A percentile compares a stretch with the other conserved stretches of the same genome.
phyloP scores from a whole-genome alignment of 1,140 invertebrate species.

The Diorhabda sublineata region DNA sequence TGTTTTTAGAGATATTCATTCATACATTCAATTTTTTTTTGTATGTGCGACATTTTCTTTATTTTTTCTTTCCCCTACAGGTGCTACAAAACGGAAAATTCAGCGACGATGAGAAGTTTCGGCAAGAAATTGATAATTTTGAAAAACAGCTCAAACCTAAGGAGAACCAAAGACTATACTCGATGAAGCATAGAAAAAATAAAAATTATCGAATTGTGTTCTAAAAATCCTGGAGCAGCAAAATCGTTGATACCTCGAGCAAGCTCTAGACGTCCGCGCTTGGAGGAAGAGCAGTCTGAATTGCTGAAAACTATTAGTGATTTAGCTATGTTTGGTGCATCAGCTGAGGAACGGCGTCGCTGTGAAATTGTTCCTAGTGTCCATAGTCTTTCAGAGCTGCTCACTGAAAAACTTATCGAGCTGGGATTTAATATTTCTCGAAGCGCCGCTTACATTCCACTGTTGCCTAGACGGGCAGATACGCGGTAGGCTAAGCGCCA shows the following conservation, averaged over 20 bases:
- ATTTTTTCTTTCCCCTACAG: slow-evolving; percentile 3
- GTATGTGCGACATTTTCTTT: slow-evolving; percentile 2
- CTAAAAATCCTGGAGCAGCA: background rate
- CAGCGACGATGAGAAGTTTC: background rate
- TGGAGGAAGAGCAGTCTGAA: slow-evolving; percentile 5
- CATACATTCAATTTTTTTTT: background rate
- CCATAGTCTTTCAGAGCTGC: no score
- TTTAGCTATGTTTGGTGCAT: no score
- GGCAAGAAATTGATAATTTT: slow-evolving; percentile 9
- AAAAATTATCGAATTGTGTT: background rate
- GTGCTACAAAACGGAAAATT: slow-evolving; percentile 5
- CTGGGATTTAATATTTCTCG: no score
- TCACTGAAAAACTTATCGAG: no score
- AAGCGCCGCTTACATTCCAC: no score
- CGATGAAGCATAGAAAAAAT: background rate
- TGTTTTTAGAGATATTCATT: no score
- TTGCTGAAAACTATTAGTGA: no score
- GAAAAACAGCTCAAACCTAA: slow-evolving; percentile 13
- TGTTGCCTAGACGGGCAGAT: no score
- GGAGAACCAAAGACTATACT: background rate
- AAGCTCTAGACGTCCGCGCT: background rate
- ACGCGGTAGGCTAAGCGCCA: no score
- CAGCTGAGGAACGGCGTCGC: no score
- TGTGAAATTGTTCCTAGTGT: no score
- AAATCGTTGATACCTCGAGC: background rate